Evolutionary conservation across 1,140 invertebrate genomes (phyloP), one percentile per base, ranked within the genome.

Genomic region (Drosophila burlai): DNA sequence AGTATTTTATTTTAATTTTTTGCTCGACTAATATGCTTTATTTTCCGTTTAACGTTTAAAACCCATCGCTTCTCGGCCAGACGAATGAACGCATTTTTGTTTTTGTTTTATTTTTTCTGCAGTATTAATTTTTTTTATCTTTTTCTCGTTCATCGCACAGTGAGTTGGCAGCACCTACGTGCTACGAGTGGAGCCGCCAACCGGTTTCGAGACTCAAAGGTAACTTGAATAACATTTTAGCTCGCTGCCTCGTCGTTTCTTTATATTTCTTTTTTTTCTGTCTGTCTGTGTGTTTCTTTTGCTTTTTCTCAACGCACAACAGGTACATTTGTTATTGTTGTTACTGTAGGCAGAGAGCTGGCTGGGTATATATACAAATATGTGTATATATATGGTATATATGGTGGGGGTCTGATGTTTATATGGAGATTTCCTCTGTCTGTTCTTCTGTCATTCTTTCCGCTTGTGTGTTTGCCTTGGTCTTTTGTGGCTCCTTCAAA

Each of bases 161-260:
- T 52, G 64, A 61, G 64, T 83, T 84, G 81, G 81, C 81, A 80
- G 76, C 73, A 68, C 78, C 74, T 82, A 78, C 79, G 63, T 81
- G 50, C 50, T 34, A 15, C 29, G 54, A 57, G 54, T 40, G 76
- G 76, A 76, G 43, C 76, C 75, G 50, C 65, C 43, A 78, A 78
- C 75, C 75, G 75, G 75, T 78, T 78, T 78, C 45, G 46, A 61
- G 64, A 61, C 74, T 45, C 75, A 78, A 78, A 78, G 75, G 75
- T 78, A 78, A 78, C 75, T 77, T 77, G 74, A 77, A 78, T 78
- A 77, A 78, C 75, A 78, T 78, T 78, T 78, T 52, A 62, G 49
- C 67, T 73, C 21, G 21, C 21, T 67, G 62, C 63, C 34, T 36
- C 49, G 29, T 31, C 50, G 50, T 50, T 67, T 54, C 65, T 55